Conservation (phyloP, 1,140 invertebrate species). For the Anoplolepis gracilipes region DNA sequence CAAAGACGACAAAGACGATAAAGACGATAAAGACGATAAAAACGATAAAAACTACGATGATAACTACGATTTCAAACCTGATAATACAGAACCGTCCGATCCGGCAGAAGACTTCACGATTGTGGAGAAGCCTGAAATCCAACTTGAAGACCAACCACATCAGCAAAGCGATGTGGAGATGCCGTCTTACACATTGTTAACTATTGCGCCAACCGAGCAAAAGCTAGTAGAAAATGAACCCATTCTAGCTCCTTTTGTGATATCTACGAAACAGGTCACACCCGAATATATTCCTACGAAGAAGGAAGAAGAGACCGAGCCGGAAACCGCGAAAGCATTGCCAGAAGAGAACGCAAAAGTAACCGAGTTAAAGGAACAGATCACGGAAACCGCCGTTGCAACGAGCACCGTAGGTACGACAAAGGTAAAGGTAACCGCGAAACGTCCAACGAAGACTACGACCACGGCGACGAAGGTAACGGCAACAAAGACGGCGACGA, state of each 20-base stretch:
- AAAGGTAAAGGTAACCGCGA: constrained; percentile 71
- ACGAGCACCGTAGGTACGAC: constrained; percentile 64
- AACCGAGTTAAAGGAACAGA: constrained; percentile 4
- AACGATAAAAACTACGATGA: too few species aligned
- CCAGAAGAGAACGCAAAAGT: background rate
- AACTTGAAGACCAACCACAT: background rate
- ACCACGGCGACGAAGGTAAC: constrained; percentile 35
- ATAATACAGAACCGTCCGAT: background rate
- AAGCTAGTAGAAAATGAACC: constrained; percentile 62
- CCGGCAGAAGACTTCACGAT: background rate
- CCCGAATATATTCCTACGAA: background rate
- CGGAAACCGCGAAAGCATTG: background rate
- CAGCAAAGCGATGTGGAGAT: background rate
- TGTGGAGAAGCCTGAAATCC: background rate
- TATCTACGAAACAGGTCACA: constrained; percentile 36
- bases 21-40: background rate
- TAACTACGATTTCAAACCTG: background rate
- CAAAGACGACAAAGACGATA: background rate
- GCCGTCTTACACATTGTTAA: background rate
- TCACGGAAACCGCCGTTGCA: constrained; percentile 73
- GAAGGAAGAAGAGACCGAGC: background rate
- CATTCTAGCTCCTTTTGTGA: too few species aligned
- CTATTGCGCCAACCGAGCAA: background rate
- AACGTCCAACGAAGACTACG: constrained; percentile 19
- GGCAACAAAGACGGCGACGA: constrained; percentile 71